Evolutionary conservation across 2,888 invertebrate species (phyloP).

Genomic region (Leptopilina myrica): DNA sequence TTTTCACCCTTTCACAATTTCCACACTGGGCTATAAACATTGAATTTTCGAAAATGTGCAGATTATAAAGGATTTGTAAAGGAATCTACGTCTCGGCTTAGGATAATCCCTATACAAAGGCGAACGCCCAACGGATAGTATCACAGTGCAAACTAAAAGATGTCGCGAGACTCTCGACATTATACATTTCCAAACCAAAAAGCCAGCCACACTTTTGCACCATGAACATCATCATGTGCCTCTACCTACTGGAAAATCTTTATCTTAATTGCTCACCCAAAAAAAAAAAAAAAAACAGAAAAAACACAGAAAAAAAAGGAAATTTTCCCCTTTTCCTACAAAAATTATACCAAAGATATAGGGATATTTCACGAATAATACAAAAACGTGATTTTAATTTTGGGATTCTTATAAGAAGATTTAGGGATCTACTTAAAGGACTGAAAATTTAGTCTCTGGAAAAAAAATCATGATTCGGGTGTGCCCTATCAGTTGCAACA

Average conservation of each 20-base stretch:
- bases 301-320: background rate
- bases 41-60: conserved; percentile 40
- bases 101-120: conserved; percentile 45
- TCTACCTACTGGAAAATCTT: background rate
- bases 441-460: background rate
- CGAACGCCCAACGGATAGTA: conserved; percentile 1
- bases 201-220: background rate
- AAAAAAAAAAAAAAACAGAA: background rate
- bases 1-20: conserved; percentile 41
- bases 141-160: conserved; percentile 12
- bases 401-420: conserved; percentile 8
- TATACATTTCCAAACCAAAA: background rate
- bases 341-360: too few relatives aligned
- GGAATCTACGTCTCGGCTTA: conserved; percentile 31
- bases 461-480: conserved; percentile 68
- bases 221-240: background rate
- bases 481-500: conserved; percentile 68
- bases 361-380: too few relatives aligned
- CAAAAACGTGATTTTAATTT: background rate
- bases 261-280: conserved; percentile 18
- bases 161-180: conserved; percentile 17
- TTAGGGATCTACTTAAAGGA: background rate
- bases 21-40: conserved; percentile 44
- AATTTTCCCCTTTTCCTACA: background rate
- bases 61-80: conserved; percentile 40